Conservation (phyloP, 35 echinoderm and acorn worm species). For the Ophioderma brevispina region DNA sequence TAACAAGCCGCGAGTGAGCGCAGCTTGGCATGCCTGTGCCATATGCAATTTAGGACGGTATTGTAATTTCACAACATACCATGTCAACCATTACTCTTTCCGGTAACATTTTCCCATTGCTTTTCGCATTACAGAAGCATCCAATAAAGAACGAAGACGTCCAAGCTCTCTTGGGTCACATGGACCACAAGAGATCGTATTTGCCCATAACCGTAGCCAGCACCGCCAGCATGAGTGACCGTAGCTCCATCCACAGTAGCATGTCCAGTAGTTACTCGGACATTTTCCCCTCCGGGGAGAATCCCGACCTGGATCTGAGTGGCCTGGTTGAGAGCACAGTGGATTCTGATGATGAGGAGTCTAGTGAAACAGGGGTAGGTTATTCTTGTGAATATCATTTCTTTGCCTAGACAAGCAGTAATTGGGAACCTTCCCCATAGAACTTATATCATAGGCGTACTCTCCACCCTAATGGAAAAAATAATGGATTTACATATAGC, state of each 20-base stretch:
- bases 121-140: conserved; percentile 27
- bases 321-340: conserved; percentile 86
- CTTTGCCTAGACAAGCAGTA: no score
- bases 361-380: conserved; percentile 85
- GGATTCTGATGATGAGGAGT: conserved; percentile 97
- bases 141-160: conserved; percentile 71
- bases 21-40: no score
- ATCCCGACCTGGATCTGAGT: conserved; percentile 70
- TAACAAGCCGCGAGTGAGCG: no score
- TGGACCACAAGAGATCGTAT: conserved; percentile 7
- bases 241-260: conserved; percentile 92
- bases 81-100: no score
- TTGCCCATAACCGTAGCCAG: conserved; percentile 48
- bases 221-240: conserved; percentile 78
- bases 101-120: no score
- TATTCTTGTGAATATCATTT: no score
- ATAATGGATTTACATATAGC: no score
- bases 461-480: no score
- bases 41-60: no score
- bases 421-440: no score
- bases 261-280: conserved; percentile 90
- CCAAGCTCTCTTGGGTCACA: conserved; percentile 58
- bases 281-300: conserved; percentile 45
- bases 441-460: no score
- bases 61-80: no score